Evolutionary conservation across 2,888 invertebrate species (phyloP).

Genomic region (Lasius platythorax): DNA sequence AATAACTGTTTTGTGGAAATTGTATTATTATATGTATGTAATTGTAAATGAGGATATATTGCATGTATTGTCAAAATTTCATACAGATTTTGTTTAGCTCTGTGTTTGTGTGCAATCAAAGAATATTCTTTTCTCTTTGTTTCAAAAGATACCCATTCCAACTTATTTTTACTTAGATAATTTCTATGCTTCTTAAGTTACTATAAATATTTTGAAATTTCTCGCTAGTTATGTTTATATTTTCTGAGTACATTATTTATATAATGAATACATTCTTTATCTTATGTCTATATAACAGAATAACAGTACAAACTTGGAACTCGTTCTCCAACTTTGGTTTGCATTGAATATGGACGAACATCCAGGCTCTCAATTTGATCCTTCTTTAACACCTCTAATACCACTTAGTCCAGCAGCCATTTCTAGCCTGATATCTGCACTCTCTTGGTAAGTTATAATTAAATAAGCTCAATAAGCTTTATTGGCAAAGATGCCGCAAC

Average conservation of each 20-base stretch:
- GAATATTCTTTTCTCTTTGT: background rate
- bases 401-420: slow-evolving; percentile 90
- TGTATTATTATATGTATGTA: background rate
- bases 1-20: too few species aligned
- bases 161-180: background rate
- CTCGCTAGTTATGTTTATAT: background rate
- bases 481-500: background rate
- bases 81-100: background rate
- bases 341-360: slow-evolving; percentile 91
- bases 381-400: slow-evolving; percentile 89
- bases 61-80: background rate
- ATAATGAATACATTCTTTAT: slow-evolving; percentile 11
- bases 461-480: background rate
- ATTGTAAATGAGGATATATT: background rate
- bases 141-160: background rate
- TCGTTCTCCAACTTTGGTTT: slow-evolving; percentile 94
- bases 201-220: background rate
- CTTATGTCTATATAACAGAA: slow-evolving; percentile 41
- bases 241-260: background rate
- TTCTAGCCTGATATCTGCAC: slow-evolving; percentile 89
- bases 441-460: slow-evolving; percentile 87
- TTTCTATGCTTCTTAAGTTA: background rate
- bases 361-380: slow-evolving; percentile 87
- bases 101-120: background rate
- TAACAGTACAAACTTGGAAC: slow-evolving; percentile 90